Evolutionary conservation across 2,113 vertebrate genomes (phyloP), one percentile per base, ranked within the genome.

Genomic region (Empidonax alnorum): DNA sequence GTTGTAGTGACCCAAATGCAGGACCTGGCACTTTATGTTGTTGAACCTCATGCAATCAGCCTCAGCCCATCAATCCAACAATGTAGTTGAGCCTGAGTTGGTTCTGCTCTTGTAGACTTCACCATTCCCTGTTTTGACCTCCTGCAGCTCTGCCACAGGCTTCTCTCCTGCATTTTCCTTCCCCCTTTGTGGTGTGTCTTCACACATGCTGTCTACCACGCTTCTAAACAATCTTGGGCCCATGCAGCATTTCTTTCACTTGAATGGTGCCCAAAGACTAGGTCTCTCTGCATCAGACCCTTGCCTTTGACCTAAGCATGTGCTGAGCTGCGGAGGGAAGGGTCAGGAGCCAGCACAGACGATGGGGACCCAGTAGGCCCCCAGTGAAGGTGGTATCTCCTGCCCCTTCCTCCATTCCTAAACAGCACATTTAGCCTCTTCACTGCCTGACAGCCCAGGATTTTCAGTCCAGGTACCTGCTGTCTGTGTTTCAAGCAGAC

Each of bases 51-150:
- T 35, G 27, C n/a, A 62, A 23, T 1, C 49, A 17, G 11, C 41
- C 17, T 62, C 0, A 0, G 30, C 47, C 14, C 41, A 33, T 20
- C 14, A 9, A 55, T 56, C 35, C 41, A 23, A 24, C 0, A 2
- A 42, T 28, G 22, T 42, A 20, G 5, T 7, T 39, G 39, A 78
- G 16, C 15, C 18, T 75, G 42, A 25, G 12, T 24, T 19, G n/a
- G 9, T 77, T 89, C 44, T 77, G 65, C 42, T 67, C 17, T 49
- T 74, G 31, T 31, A 76, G 33, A 52, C 12, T 3, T 21, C 50
- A 7, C 6, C 12, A 53, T 53, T 76, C 7, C 31, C 44, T 56
- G 22, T 15, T 75, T 61, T 85, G 44, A 61, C 19, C 11, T 90
- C 27, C 52, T 2, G 1, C 66, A 52, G 39, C 24, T 53, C 59